These are phyloP conservation scores for Escarpia spicata DNA, from an alignment of 2,888 invertebrate genomes.

Conservation along the genomic window DNA sequence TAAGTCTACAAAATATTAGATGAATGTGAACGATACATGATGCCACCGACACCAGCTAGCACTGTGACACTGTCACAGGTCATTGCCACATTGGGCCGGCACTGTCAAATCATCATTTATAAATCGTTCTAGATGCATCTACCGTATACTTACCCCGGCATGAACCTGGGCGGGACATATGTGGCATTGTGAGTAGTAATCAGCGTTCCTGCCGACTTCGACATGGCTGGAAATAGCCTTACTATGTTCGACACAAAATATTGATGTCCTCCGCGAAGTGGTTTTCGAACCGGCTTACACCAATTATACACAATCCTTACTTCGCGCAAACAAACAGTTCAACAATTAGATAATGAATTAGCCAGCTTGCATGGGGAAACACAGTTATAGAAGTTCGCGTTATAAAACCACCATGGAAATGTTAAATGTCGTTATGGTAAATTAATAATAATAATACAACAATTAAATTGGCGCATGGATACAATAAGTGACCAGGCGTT, in stretches of 20 bases:
- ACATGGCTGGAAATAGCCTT: conserved; percentile 50
- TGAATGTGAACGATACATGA: too few species aligned
- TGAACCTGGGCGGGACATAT: conserved; percentile 62
- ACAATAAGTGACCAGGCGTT: background rate
- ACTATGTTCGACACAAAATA: background rate
- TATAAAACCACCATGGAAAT: background rate
- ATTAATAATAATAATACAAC: background rate
- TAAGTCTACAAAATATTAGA: too few species aligned
- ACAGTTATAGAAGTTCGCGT: background rate
- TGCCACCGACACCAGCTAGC: too few species aligned
- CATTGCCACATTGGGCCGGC: background rate
- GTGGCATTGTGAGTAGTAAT: conserved; percentile 65
- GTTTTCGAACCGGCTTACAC: background rate
- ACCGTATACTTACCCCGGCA: conserved; percentile 60
- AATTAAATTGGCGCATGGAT: background rate
- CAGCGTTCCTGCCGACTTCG: conserved; percentile 64
- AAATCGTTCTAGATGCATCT: background rate
- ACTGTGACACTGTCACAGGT: background rate
- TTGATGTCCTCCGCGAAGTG: background rate
- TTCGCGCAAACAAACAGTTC: conserved; percentile 3
- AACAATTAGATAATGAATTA: background rate
- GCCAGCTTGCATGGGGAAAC: background rate
- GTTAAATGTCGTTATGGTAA: background rate
- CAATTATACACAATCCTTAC: background rate
- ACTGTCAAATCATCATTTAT: background rate